Evolutionary conservation across 2,113 vertebrate species (phyloP).

Genomic region (Microcebus griseorufus): DNA sequence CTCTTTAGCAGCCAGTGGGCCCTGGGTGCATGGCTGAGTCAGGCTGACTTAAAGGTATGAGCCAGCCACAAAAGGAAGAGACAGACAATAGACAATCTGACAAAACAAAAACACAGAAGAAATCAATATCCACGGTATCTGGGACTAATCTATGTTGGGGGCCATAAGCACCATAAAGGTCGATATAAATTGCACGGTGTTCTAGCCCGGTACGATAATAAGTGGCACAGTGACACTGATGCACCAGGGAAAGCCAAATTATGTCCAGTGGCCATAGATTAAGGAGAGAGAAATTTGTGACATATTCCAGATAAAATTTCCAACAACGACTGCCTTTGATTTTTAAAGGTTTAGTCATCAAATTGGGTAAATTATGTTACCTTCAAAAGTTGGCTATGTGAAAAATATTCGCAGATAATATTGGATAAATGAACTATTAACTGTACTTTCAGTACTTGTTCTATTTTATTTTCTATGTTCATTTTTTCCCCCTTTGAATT

Average conservation of each 20-base stretch:
- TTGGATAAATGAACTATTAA: slow-evolving; percentile 1
- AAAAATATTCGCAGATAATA: slow-evolving; percentile 39
- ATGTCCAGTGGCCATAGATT: background rate
- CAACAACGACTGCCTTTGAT: background rate
- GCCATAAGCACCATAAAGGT: background rate
- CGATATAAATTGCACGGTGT: background rate
- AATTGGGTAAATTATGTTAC: background rate
- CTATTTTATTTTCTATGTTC: slow-evolving; percentile 33
- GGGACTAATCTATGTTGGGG: background rate
- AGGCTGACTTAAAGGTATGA: background rate
- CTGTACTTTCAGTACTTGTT: slow-evolving; percentile 58
- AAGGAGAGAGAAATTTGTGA: background rate
- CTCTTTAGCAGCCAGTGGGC: background rate
- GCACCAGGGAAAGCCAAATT: background rate
- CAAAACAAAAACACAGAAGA: background rate
- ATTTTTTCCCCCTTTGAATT: background rate
- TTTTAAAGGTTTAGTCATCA: background rate
- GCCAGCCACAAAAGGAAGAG: background rate
- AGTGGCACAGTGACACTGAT: background rate
- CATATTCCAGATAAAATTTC: background rate
- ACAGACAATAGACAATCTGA: too few species aligned
- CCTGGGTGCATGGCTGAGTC: background rate
- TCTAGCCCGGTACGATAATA: background rate
- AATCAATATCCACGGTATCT: background rate
- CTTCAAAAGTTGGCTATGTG: slow-evolving; percentile 12